Conservation (phyloP, 2,797 vertebrate species). For the Xenops minutus region DNA sequence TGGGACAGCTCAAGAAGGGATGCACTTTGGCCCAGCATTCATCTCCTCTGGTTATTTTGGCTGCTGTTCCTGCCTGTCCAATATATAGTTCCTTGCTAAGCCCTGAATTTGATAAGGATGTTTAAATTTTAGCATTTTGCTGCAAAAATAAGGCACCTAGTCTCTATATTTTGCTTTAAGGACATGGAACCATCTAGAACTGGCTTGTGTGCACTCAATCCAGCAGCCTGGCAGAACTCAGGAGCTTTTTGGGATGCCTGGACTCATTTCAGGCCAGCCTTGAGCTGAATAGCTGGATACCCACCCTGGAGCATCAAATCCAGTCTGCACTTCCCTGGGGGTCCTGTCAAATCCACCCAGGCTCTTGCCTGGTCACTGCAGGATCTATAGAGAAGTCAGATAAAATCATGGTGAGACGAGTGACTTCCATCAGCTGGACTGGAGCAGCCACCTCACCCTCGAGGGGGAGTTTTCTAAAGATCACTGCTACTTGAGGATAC, state of each 20-base stretch:
- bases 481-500: not conserved
- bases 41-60: not conserved
- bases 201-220: too few relatives aligned
- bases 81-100: not conserved
- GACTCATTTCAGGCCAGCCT: not conserved
- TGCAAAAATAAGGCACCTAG: not conserved
- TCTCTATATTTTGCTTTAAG: not conserved
- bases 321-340: not conserved
- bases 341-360: not conserved
- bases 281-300: not conserved
- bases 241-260: not conserved
- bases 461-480: not conserved
- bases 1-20: rapidly evolving
- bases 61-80: not conserved
- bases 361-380: not conserved
- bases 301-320: not conserved
- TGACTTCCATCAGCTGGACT: not conserved
- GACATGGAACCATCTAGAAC: not conserved
- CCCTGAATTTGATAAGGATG: not conserved
- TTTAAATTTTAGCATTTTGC: not conserved
- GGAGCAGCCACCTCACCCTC: not conserved
- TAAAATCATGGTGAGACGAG: not conserved
- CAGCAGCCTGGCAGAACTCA: not conserved
- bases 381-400: not conserved
- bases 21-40: not conserved